Evolutionary conservation across 30 jellyfish, hydroid and myxozoan genomes (phyloP).

Genomic region (Catostylus mosaicus): DNA sequence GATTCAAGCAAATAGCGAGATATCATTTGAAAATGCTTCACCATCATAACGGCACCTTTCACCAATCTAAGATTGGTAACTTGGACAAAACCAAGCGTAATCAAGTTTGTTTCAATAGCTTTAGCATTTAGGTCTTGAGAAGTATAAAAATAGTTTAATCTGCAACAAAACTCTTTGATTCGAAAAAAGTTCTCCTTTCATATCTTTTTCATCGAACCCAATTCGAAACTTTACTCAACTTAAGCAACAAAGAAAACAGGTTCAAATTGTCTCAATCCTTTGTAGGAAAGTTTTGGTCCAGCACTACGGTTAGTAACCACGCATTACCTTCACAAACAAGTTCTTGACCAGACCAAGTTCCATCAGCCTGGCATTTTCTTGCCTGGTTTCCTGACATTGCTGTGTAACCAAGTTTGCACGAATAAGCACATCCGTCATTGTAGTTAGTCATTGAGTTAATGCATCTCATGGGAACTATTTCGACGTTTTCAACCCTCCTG

Average conservation of each 20-base stretch:
- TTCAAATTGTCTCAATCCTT: neutral
- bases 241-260: neutral
- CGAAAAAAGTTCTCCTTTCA: too few relatives aligned
- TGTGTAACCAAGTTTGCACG: conserved; percentile 87
- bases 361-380: conserved; percentile 92
- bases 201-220: too few relatives aligned
- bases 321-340: conserved; percentile 85
- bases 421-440: conserved; percentile 86
- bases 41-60: too few relatives aligned
- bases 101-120: too few relatives aligned
- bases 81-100: too few relatives aligned
- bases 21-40: too few relatives aligned
- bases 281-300: neutral
- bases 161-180: too few relatives aligned
- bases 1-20: too few relatives aligned
- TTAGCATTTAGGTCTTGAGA: too few relatives aligned
- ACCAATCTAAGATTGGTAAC: too few relatives aligned
- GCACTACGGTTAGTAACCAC: neutral
- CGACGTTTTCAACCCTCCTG: conserved; percentile 81
- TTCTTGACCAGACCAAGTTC: conserved; percentile 98
- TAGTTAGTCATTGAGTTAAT: conserved; percentile 74
- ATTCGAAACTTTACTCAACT: too few relatives aligned
- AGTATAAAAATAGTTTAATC: too few relatives aligned
- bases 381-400: conserved; percentile 60
- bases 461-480: conserved; percentile 75